Base-by-base conservation (phyloP, 1,140 invertebrate genomes). In the Drosophila malerkotliana region DNA sequence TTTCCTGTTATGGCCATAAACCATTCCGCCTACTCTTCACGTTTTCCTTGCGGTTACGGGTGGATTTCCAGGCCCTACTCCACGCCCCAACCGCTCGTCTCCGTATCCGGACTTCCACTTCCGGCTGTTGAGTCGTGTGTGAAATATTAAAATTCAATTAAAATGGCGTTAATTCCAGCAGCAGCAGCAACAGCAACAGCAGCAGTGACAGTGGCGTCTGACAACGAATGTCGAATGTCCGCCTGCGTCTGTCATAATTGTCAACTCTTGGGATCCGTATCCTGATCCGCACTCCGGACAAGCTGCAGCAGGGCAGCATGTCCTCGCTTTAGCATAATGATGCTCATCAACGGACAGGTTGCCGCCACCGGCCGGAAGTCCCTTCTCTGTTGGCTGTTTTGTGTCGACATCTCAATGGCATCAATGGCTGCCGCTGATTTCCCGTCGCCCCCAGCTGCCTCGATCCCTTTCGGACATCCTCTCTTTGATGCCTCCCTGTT, bases 121-220 rank as follows among this genome's bases (percentile, higher is more conserved):
- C 80, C 80, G 81, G 66, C 69, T 72, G 78, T 78, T 68, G 83
- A 75, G 72, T 75, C 72, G 72, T 90, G 77, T 88, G 88, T 90
- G 78, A 90, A 90, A 90, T 90, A 90, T 90, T 90, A 90, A 90
- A 90, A 90, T 90, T 90, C 88, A 90, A 90, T 90, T 90, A 90
- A 90, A 91, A 90, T 88, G 79, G 80, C 88, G 88, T 90, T 90
- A 91, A 90, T 91, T 87, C 76, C 74, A 79, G 82, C 77, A 72
- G 82, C 53, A 68, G 62, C 37, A 52, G 15, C 45, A 45, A 24
- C 28, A 37, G 28, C 26, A 28, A 7, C 74, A 79, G 79, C 71
- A 69, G 78, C 58, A 45, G 32, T 12, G 18, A n/a, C 49, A 60
- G 21, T 18, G 24, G n/a, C 49, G 32, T 7, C 41, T 44, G 41